A percentile compares a stretch with the other conserved stretches of the same genome.
These are phyloP conservation scores for Mus spicilegus DNA, from an alignment of 2,113 vertebrate species.

Conservation along the genomic window DNA sequence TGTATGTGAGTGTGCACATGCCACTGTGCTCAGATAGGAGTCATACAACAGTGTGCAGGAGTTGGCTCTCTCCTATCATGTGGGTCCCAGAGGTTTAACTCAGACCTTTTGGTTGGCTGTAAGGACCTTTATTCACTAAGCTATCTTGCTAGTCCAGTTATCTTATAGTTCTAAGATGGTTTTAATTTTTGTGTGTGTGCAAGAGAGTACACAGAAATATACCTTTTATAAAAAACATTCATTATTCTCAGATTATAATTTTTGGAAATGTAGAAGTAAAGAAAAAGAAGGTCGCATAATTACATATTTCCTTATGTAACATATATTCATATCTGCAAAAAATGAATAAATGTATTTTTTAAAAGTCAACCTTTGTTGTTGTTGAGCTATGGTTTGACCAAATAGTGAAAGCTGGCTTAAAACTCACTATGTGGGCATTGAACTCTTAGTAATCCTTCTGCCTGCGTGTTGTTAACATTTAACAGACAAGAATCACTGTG, in stretches of 20 bases:
- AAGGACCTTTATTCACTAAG: background rate
- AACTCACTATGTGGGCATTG: background rate
- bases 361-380: background rate
- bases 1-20: background rate
- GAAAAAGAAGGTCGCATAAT: background rate
- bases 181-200: background rate
- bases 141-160: background rate
- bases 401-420: background rate
- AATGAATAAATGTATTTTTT: background rate
- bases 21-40: background rate
- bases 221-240: constrained; percentile 45
- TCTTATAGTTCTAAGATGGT: constrained; percentile 12
- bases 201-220: constrained; percentile 5
- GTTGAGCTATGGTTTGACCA: background rate
- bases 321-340: background rate
- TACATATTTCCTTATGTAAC: background rate
- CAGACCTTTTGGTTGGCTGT: background rate
- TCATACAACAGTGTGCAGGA: background rate
- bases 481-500: background rate
- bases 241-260: constrained; percentile 44
- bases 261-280: constrained; percentile 62
- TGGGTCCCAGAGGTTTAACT: background rate
- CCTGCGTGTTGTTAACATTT: background rate
- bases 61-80: background rate
- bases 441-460: background rate